Base-by-base conservation (phyloP, 1,140 invertebrate genomes). In the Camponotus floridanus region DNA sequence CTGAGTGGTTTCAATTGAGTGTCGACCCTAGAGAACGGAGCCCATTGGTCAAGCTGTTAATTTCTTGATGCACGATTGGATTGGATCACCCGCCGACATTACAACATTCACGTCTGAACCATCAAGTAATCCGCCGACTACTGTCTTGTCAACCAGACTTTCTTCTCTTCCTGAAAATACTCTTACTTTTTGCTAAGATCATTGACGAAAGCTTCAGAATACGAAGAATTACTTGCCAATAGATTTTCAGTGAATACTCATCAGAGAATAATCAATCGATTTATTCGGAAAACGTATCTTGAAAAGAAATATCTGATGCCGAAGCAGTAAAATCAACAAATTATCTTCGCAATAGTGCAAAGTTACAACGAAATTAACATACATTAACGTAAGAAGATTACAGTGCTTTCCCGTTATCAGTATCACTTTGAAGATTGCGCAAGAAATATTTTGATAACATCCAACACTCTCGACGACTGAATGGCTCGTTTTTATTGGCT, bases 1-100 rank as follows among this genome's bases (percentile, higher is more conserved):
- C 83, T 91, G 92, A 92, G 92, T 93, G 92, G 90, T 86, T 91
- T 86, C 92, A 94, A 94, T 94, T 94, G 93, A 93, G 90, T 86
- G 85, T 81, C 80, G 86, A 91, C 86, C 86, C 86, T 83, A 86
- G 76, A 88, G 78, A 84, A 73, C 80, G 61, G 73, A 80, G 90
- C 88, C 85, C 79, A 94, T 94, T 94, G 93, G 93, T 80, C 88
- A 91, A 89, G 90, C 90, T 91, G 87, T 94, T 94, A 93, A 94
- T 93, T 91, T 88, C 55, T 42, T 62, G 86, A 71, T 76, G 80
- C 76, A 89, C 81, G 67, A 91, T 91, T 92, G 92, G 90, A 88
- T 73, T 81, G 76, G 76, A 88, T 88, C 79, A 79, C 59, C 36
- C 79, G 86, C 87, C 74, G 68, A 67, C 88, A 90, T 88, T 85